Evolutionary conservation across 2,113 vertebrate genomes (phyloP), one percentile per base, ranked within the genome.

Genomic region (Cavia aperea): DNA sequence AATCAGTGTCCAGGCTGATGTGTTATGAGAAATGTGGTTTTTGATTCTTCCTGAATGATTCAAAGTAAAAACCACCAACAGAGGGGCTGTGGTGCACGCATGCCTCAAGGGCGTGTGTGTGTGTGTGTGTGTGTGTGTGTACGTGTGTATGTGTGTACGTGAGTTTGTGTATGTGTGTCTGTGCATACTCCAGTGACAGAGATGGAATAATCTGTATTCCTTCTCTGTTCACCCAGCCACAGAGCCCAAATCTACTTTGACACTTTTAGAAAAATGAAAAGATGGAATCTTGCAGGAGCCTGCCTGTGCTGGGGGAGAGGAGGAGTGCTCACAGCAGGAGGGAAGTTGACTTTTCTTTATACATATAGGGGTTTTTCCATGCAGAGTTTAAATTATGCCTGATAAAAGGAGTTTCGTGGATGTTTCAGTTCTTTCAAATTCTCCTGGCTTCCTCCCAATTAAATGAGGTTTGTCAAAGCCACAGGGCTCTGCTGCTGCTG

Each of bases 391-490:
- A 98, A 98, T 98, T 98, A 98, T 98, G 98, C 97, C 98, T 98
- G 98, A 98, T 98, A 98, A 98, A 98, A 98, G 98, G 98, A 98
- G 97, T 97, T 98, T 97, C 97, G 96, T 98, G 97, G 98, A 98
- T 98, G 98, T 98, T 98, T 98, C 98, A 98, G 98, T 98, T 98
- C 98, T 98, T 98, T 98, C 98, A 98, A 98, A 98, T 98, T 98
- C 98, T 98, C 98, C 98, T 98, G 98, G 98, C 98, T 98, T 98
- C 98, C 98, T 98, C 98, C 98, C 98, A 98, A 98, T 98, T 98
- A 98, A 98, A 98, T 97, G 98, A 98, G 98, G 98, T 98, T 98
- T 98, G 98, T 98, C 98, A 98, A 98, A 98, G 98, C 98, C 98
- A 98, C 98, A 96, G 98, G 98, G 98, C 98, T 98, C 98, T 98